phyloP scores from a whole-genome alignment of 2,888 invertebrate species.

The Cataglyphis cursor region DNA sequence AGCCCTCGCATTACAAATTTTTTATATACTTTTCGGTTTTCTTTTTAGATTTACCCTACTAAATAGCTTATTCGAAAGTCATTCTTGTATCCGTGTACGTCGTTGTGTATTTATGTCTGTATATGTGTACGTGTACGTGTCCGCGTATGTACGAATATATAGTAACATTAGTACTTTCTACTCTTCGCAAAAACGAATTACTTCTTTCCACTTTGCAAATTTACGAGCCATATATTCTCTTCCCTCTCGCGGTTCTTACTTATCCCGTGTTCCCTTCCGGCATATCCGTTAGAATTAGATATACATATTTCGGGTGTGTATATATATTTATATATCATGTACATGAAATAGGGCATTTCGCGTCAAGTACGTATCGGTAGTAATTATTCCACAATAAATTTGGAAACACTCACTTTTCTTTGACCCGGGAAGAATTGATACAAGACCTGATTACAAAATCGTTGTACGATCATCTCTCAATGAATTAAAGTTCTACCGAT shows the following conservation, averaged over 20 bases:
- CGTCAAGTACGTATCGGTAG: slow-evolving; percentile 28
- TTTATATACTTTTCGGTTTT: slow-evolving; percentile 28
- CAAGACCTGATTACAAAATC: not conserved
- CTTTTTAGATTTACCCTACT: slow-evolving; percentile 57
- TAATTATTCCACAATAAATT: slow-evolving; percentile 38
- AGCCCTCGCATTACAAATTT: slow-evolving; percentile 61
- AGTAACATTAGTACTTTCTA: slow-evolving; percentile 74
- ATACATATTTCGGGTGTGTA: slow-evolving; percentile 40
- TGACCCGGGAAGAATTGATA: not conserved
- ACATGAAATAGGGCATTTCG: slow-evolving; percentile 40
- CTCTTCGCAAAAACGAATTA: slow-evolving; percentile 77
- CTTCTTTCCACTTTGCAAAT: slow-evolving; percentile 62
- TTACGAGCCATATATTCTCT: slow-evolving; percentile 60
- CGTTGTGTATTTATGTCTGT: not conserved
- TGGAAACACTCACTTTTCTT: not conserved
- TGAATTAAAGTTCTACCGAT: not conserved
- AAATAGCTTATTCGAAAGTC: slow-evolving; percentile 65
- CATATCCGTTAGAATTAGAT: slow-evolving; percentile 35
- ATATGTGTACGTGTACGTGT: slow-evolving; percentile 27
- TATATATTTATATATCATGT: slow-evolving; percentile 68
- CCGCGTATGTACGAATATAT: slow-evolving; percentile 46
- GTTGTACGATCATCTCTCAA: not conserved
- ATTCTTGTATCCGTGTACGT: slow-evolving; percentile 29
- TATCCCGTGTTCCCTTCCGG: slow-evolving; percentile 59
- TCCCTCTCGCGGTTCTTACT: slow-evolving; percentile 59